Conservation (phyloP, 2,113 vertebrate species). For the Callospermophilus lateralis region DNA sequence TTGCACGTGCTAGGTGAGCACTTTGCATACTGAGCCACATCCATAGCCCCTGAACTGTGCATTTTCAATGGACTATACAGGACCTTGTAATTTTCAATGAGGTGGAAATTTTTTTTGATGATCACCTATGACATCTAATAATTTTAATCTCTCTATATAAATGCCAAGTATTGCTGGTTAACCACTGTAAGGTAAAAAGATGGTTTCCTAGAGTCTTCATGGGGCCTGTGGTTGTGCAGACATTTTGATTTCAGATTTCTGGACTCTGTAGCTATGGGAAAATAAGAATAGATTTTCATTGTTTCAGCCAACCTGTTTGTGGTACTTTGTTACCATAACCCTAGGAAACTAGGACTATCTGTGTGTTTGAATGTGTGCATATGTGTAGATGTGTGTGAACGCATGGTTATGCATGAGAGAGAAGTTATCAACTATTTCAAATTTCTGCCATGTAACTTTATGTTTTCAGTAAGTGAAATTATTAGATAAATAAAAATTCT, state of each 20-base stretch:
- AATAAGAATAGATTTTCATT: background rate
- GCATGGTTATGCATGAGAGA: background rate
- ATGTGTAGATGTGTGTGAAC: no score
- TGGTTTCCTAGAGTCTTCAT: background rate
- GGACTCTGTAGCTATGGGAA: background rate
- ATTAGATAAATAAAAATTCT: background rate
- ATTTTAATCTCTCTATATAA: constrained; percentile 32
- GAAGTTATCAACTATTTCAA: constrained; percentile 8
- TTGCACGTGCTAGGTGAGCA: background rate
- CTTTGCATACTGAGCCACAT: background rate
- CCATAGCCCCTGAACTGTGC: no score
- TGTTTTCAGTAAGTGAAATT: constrained; percentile 18
- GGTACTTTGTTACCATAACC: background rate
- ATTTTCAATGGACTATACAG: background rate
- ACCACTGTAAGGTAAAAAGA: background rate
- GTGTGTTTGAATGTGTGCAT: background rate
- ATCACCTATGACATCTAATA: background rate
- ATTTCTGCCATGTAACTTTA: background rate
- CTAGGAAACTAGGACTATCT: background rate
- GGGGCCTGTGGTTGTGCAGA: background rate
- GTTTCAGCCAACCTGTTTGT: background rate
- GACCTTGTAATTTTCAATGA: background rate
- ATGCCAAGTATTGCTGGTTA: background rate
- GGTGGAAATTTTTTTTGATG: background rate
- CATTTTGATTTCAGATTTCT: background rate